Percentiles rank a stretch among this genome's conserved stretches.
These are phyloP conservation scores for Melanotaenia trifasciata DNA, from an alignment of 2,797 vertebrate genomes.

Conservation along the genomic window DNA sequence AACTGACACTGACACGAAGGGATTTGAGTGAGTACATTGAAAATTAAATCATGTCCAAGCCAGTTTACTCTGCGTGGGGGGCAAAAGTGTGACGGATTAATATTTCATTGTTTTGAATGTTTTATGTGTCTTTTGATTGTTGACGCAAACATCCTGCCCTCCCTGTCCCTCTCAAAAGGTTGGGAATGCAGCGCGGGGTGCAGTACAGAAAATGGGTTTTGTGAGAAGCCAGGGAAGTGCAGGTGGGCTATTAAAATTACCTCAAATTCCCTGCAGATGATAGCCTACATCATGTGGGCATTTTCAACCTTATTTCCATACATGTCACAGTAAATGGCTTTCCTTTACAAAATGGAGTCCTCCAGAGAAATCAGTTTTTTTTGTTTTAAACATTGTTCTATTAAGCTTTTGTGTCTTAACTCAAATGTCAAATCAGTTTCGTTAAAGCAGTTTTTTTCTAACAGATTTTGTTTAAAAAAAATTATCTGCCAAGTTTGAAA, in stretches of 20 bases:
- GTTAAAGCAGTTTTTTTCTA: conserved; percentile 36
- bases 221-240: conserved; percentile 90
- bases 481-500: conserved; percentile 13
- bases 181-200: conserved; percentile 88
- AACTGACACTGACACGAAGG: conserved; percentile 21
- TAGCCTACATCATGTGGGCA: conserved; percentile 4
- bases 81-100: conserved; percentile 27
- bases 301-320: conserved; percentile 39
- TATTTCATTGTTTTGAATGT: conserved; percentile 40
- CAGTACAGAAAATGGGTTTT: conserved; percentile 89
- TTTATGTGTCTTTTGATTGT: conserved; percentile 31
- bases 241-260: conserved; percentile 81
- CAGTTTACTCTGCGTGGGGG: conserved; percentile 1
- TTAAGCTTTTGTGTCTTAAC: conserved; percentile 13
- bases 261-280: conserved; percentile 40
- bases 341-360: conserved; percentile 10
- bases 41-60: conserved; percentile 9
- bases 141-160: conserved; percentile 39
- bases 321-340: conserved; percentile 24
- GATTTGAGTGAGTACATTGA: conserved; percentile 3
- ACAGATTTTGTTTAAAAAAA: conserved; percentile 13
- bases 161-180: conserved; percentile 71
- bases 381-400: conserved; percentile 17
- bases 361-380: conserved; percentile 24
- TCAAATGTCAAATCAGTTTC: conserved; percentile 39